These are phyloP conservation scores for Elaphurus davidianus DNA, from an alignment of 2,113 vertebrate species.

Conservation along the genomic window DNA sequence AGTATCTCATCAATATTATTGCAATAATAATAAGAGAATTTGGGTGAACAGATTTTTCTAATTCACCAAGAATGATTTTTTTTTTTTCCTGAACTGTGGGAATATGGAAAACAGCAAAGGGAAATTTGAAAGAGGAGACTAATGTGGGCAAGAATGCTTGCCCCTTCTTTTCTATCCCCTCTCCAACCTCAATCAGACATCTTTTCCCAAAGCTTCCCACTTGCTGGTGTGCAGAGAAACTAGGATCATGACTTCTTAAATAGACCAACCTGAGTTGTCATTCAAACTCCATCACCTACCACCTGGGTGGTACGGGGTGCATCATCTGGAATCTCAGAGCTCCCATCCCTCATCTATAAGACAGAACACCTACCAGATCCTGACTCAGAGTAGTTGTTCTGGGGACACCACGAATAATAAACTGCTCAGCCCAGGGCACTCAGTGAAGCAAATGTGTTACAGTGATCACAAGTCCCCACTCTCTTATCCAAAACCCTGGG, in stretches of 20 bases:
- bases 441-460: neutral
- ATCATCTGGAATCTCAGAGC: neutral
- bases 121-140: neutral
- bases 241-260: neutral
- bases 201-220: no score
- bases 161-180: neutral
- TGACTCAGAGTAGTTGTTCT: neutral
- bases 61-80: neutral
- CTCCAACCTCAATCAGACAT: neutral
- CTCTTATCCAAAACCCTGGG: neutral
- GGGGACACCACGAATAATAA: neutral
- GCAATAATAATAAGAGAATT: neutral
- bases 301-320: neutral
- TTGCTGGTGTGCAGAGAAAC: accelerated
- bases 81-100: neutral
- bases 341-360: neutral
- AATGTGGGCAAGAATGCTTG: neutral
- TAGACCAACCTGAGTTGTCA: neutral
- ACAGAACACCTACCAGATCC: neutral
- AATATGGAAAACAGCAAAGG: neutral
- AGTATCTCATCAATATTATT: neutral
- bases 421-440: neutral
- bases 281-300: neutral
- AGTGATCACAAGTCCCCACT: neutral
- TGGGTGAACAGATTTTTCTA: neutral